These are phyloP conservation scores for Drosophila busckii DNA, from an alignment of 1,140 invertebrate species.

Conservation along the genomic window DNA sequence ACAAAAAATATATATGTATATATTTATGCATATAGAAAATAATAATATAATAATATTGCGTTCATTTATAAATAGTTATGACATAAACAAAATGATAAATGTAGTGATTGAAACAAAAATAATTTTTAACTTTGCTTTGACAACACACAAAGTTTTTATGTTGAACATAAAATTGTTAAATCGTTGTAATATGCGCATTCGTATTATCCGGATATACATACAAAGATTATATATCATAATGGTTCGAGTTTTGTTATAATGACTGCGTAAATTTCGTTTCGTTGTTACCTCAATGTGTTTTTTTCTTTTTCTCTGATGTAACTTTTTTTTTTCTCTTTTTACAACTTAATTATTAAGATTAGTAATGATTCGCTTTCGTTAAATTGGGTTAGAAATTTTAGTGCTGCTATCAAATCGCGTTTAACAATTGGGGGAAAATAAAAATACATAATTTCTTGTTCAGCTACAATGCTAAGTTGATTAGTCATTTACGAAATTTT, in stretches of 20 bases:
- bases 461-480: slow-evolving; percentile 45
- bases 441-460: slow-evolving; percentile 28
- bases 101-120: slow-evolving; percentile 32
- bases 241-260: slow-evolving; percentile 48
- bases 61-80: slow-evolving; percentile 52
- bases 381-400: slow-evolving; percentile 56
- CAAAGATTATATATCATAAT: slow-evolving; percentile 39
- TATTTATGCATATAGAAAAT: no score
- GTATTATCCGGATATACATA: slow-evolving; percentile 73
- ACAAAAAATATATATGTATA: slow-evolving; percentile 64
- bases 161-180: slow-evolving; percentile 48
- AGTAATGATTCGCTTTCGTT: slow-evolving; percentile 65
- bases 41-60: slow-evolving; percentile 54
- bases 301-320: slow-evolving; percentile 20
- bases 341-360: slow-evolving; percentile 49
- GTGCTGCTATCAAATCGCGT: slow-evolving; percentile 72
- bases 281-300: slow-evolving; percentile 56
- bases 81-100: slow-evolving; percentile 39
- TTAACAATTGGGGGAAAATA: slow-evolving; percentile 49
- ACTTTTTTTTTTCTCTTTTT: slow-evolving; percentile 32
- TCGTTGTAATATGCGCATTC: slow-evolving; percentile 66
- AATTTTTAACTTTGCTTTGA: slow-evolving; percentile 18
- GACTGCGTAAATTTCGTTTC: slow-evolving; percentile 55
- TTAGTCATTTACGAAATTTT: slow-evolving; percentile 66
- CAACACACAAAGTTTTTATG: slow-evolving; percentile 40